These are phyloP conservation scores for Epinephelus coioides DNA, from an alignment of 2,797 vertebrate genomes.

Conservation along the genomic window DNA sequence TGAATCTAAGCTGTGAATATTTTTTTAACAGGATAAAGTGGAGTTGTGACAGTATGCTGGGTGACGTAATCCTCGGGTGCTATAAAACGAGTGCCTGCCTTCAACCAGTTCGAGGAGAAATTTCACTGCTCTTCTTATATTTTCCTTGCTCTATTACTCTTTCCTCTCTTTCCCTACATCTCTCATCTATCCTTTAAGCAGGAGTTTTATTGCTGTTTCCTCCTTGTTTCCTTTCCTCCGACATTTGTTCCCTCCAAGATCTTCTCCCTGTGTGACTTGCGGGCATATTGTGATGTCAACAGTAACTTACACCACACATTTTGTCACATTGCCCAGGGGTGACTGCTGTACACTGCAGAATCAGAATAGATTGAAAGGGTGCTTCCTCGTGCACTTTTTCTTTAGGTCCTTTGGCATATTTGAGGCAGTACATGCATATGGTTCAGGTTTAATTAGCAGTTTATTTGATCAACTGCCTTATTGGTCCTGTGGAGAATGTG, in stretches of 20 bases:
- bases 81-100: no score
- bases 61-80: no score
- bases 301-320: slow-evolving; percentile 21
- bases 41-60: no score
- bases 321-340: slow-evolving; percentile 28
- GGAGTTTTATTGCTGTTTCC: slow-evolving; percentile 1
- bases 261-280: slow-evolving; percentile 7
- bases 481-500: not conserved
- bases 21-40: no score
- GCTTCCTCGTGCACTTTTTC: slow-evolving; percentile 1
- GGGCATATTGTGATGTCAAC: slow-evolving; percentile 42
- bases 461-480: slow-evolving; percentile 4
- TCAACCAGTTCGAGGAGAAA: not conserved
- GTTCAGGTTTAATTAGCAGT: not conserved
- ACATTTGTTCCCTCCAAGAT: slow-evolving; percentile 24
- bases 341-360: slow-evolving; percentile 6
- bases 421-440: not conserved
- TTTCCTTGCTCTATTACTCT: no score
- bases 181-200: not conserved
- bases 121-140: not conserved
- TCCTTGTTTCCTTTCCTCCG: not conserved
- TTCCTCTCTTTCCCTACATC: not conserved
- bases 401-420: not conserved
- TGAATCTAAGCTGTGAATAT: no score
- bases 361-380: not conserved